Evolutionary conservation across 2,797 vertebrate species (phyloP), one percentile per base, ranked within the genome.

Genomic region (Spizella passerina): DNA sequence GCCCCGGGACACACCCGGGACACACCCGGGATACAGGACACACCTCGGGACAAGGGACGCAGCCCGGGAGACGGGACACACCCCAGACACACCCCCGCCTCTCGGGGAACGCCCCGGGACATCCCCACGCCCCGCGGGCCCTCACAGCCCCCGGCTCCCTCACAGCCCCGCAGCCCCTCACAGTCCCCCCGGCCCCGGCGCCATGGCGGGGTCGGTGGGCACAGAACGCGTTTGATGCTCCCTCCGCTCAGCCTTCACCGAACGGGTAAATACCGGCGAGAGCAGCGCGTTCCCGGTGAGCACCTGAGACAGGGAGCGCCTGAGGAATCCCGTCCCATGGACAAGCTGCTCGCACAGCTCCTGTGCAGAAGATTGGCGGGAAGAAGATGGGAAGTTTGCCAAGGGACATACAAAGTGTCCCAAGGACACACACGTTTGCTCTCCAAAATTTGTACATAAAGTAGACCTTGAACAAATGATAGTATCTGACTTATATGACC

Each of bases 221-320:
- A 1, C 32, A 2, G 39, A 5, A 5, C 1, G 30, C 9, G 5
- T 1, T 19, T 0, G 49, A 6, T 10, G n/a, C 52, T 24, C 14
- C 23, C n/a, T 44, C 19, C 52, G 18, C 12, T 2, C 16, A 1
- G 36, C 27, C n/a, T 16, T 36, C 26, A 10, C 8, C 47, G 8
- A 15, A n/a, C 4, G 16, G 1, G 5, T 3, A 3, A 14, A 12
- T 2, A 1, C 15, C 19, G 63, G 26, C 1, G 1, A 12, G 26
- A 59, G 47, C 36, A 6, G 9, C 1, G 7, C 6, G 16, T 12
- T 50, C 49, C 3, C 3, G 15, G 10, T 5, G 10, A 46, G 50
- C 3, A 7, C 8, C 41, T 19, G 41, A 2, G 41, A 8, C 44
- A 27, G 13, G 56, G 53, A 63, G 23, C 24, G 9, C 1, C 2